Evolutionary conservation across 2,113 vertebrate genomes (phyloP).

Genomic region (Chloroceryle aenea): DNA sequence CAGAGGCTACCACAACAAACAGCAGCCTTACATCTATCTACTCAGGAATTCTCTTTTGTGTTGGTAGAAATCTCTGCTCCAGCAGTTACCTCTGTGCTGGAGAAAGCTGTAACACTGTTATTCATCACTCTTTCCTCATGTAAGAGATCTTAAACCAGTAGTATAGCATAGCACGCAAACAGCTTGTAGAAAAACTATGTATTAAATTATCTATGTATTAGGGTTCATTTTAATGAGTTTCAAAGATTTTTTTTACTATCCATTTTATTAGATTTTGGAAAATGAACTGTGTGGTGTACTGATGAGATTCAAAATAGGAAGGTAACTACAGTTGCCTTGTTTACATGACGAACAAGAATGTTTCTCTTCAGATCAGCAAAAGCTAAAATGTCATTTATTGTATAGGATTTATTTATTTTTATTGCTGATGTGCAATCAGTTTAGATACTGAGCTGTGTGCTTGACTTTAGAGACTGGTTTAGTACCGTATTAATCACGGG

Average conservation of each 20-base stretch:
- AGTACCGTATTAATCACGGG: background rate
- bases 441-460: background rate
- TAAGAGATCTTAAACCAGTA: background rate
- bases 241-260: constrained; percentile 19
- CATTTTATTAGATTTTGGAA: constrained; percentile 18
- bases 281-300: background rate
- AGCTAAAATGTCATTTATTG: background rate
- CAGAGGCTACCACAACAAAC: background rate
- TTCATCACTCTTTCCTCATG: background rate
- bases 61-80: background rate
- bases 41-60: background rate
- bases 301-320: constrained; percentile 17
- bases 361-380: background rate
- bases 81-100: background rate
- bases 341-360: background rate
- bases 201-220: constrained; percentile 22
- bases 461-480: background rate
- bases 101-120: background rate
- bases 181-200: constrained; percentile 13
- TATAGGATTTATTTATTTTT: background rate
- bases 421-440: background rate
- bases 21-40: background rate
- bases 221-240: constrained; percentile 17
- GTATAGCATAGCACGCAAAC: constrained; percentile 6
- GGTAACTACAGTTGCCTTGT: background rate